Percentiles rank a stretch among this genome's conserved stretches.
phyloP scores from a whole-genome alignment of 2,888 invertebrate species.

The Aphodius sticticus region DNA sequence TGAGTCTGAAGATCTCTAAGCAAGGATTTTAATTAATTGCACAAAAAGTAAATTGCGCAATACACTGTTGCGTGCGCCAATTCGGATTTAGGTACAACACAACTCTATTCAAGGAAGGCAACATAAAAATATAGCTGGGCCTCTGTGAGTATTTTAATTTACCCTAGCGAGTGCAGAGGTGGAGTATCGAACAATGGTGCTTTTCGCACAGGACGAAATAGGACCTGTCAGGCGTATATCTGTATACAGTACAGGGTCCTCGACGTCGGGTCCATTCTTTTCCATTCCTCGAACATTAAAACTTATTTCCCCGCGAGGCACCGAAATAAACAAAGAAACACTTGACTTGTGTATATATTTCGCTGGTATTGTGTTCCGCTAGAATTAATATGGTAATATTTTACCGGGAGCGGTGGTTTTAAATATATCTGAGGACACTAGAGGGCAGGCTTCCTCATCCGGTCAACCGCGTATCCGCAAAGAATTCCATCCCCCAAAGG shows the following conservation, averaged over 20 bases:
- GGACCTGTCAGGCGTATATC: neutral
- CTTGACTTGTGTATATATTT: slow-evolving; percentile 50
- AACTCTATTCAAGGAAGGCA: neutral
- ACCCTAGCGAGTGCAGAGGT: slow-evolving; percentile 4
- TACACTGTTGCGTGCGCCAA: no score
- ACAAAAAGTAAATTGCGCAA: no score
- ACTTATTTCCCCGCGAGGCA: slow-evolving; percentile 50
- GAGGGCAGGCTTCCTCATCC: slow-evolving; percentile 56
- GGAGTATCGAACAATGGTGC: neutral
- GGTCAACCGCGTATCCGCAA: slow-evolving; percentile 52
- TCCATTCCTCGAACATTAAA: slow-evolving; percentile 45
- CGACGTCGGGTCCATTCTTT: slow-evolving; percentile 36
- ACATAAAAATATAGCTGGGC: neutral
- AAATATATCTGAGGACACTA: slow-evolving; percentile 56
- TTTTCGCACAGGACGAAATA: neutral
- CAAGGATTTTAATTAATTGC: no score
- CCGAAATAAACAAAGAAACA: slow-evolving; percentile 53
- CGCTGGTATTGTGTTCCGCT: slow-evolving; percentile 53
- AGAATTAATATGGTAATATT: slow-evolving; percentile 59
- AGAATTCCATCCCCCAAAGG: slow-evolving; percentile 30
- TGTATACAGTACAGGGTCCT: neutral
- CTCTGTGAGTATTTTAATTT: slow-evolving; percentile 4
- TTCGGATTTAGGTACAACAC: neutral
- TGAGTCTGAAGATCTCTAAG: no score
- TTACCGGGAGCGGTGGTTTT: slow-evolving; percentile 49